Base-by-base conservation (phyloP, 2,888 invertebrate genomes). In the Meta bourneti region DNA sequence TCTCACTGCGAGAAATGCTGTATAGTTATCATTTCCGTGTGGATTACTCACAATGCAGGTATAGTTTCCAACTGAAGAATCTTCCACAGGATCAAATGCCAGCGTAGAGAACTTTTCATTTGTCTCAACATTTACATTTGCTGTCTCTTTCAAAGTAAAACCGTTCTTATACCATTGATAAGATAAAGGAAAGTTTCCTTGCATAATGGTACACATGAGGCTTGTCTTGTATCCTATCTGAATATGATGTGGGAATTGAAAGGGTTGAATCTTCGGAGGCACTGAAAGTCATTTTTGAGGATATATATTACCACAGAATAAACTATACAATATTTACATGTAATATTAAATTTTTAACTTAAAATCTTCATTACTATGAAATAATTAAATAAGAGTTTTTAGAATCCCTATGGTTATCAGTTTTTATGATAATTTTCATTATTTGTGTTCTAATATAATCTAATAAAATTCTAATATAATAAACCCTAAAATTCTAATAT, bases 191-290 rank as follows among this genome's bases (percentile, higher is more conserved):
- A 83, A 61, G 13, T 20, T 74, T 6, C 92, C 92, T 11, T 74
- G 51, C 19, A 78, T 87, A 7, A 88, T 49, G 13, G 74, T 48
- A 51, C 92, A 92, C 0, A 19, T 61, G 0, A 88, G 70, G 5
- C 71, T 90, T n/a, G 81, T 77, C 20, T 90, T 92, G 16, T 90
- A 88, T 11, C 90, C 90, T 49, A 83, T 89, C 19, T 78, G 86
- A 51, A 90, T 49, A 9, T 78, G 19, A 13, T 87, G 74, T 6
- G 92, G 86, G 74, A 92, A 87, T 20, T 82, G 84, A 75, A 92
- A 90, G 19, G 90, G 92, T 34, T 89, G 87, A n/a, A 92, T 84
- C 74, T 87, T 83, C 9, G 92, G 90, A 52, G 79, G 11, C 16
- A 75, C 92, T 92, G 75, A 0, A 90, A 84, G 9, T n/a, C 34